These are phyloP conservation scores for Ischnura elegans DNA, from an alignment of 2,888 invertebrate genomes.

Conservation along the genomic window DNA sequence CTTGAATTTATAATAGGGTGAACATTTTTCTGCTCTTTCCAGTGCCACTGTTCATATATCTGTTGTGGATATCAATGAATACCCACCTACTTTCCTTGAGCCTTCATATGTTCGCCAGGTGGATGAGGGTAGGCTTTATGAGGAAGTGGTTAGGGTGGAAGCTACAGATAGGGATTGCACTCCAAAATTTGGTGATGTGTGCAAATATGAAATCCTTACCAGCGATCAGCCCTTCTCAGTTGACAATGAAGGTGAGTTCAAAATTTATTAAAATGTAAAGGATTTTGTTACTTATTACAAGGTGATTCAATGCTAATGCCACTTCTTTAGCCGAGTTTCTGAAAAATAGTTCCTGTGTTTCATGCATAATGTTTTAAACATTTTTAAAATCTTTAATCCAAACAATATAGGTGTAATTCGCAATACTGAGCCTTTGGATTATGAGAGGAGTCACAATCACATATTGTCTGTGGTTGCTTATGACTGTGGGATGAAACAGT, in stretches of 20 bases:
- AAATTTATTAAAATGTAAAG: no score
- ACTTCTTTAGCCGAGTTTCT: neutral
- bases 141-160: slow-evolving; percentile 93
- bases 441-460: slow-evolving; percentile 95
- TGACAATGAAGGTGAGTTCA: slow-evolving; percentile 88
- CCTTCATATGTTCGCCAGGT: slow-evolving; percentile 93
- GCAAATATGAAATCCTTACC: slow-evolving; percentile 97
- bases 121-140: slow-evolving; percentile 94
- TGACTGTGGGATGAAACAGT: slow-evolving; percentile 98
- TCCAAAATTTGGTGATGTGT: slow-evolving; percentile 96
- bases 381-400: slow-evolving; percentile 32
- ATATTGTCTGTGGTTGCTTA: slow-evolving; percentile 97
- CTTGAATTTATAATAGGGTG: no score
- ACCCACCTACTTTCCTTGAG: slow-evolving; percentile 94
- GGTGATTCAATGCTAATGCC: neutral
- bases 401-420: slow-evolving; percentile 85
- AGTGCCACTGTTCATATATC: slow-evolving; percentile 96
- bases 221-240: slow-evolving; percentile 94
- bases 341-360: neutral
- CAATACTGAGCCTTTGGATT: slow-evolving; percentile 96
- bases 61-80: slow-evolving; percentile 97
- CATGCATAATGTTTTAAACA: slow-evolving; percentile 62
- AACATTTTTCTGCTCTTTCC: slow-evolving; percentile 75
- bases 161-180: slow-evolving; percentile 97
- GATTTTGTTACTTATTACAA: no score